Evolutionary conservation across 2,797 vertebrate genomes (phyloP), one percentile per base, ranked within the genome.

Genomic region (Sebastes oblongus): DNA sequence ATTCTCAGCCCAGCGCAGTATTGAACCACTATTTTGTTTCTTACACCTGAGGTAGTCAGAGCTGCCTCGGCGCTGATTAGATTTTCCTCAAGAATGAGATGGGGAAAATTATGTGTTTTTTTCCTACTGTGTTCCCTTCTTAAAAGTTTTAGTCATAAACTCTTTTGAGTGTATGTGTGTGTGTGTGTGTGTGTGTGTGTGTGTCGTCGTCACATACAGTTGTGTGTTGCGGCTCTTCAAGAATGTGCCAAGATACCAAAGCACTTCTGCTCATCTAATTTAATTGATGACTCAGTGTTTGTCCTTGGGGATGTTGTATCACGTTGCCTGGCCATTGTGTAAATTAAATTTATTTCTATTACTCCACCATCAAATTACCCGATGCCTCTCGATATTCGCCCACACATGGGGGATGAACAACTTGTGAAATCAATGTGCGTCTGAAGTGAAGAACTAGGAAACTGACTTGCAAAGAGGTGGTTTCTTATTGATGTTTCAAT

Each of bases 311-410:
- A 85, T 36, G 71, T 80, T 36, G 71, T 80, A 67, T 78, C 77
- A 75, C 24, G 8, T 71, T 66, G 80, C 80, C 85, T 84, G 64
- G 80, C 76, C 86, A 64, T 81, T 77, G 89, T 68, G 69, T 87
- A 90, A 89, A 93, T 93, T 89, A 20, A 88, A 90, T 94, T 85
- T 84, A 79, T 87, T 92, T 89, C 77, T 85, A 66, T 79, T 78
- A 78, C 67, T 80, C 62, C 11, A 3, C 66, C 81, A 85, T 89
- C 66, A 86, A 88, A 92, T 89, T 87, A 88, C 77, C 81, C 66
- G 61, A 75, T 75, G 56, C 72, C 69, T 78, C 58, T 62, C 25
- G 66, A 39, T 55, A 62, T 74, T 78, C 25, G 5, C 86, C 81
- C 82, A 88, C 82, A 75, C 69, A 7, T 29, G 29, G 24, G 66